A percentile compares a stretch with the other conserved stretches of the same genome.
Conservation (phyloP, 2,113 vertebrate species). For the Podocnemis expansa region DNA sequence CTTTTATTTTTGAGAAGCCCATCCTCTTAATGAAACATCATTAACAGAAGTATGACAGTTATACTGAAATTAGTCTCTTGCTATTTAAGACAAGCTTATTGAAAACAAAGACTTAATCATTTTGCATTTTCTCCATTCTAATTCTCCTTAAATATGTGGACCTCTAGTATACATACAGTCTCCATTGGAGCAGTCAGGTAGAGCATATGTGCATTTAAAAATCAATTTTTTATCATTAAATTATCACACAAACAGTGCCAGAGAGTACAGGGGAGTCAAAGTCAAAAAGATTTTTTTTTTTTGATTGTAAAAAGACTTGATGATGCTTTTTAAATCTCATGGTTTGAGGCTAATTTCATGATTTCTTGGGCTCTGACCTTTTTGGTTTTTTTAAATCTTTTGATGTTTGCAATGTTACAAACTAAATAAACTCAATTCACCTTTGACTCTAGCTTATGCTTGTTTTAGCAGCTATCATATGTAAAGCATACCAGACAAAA, state of each 20-base stretch:
- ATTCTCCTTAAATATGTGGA: background rate
- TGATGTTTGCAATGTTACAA: background rate
- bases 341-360: background rate
- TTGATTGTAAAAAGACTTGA: too few relatives aligned
- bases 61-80: background rate
- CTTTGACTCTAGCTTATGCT: background rate
- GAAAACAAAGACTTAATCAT: background rate
- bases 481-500: background rate
- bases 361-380: background rate
- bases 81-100: background rate
- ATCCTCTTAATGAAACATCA: background rate
- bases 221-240: too few relatives aligned
- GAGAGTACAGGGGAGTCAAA: background rate
- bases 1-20: background rate
- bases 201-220: too few relatives aligned
- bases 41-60: background rate
- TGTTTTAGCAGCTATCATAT: background rate
- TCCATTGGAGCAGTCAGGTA: too few relatives aligned
- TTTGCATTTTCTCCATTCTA: background rate
- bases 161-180: background rate
- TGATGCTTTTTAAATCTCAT: background rate
- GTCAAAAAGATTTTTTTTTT: background rate
- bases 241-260: too few relatives aligned
- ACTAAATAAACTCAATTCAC: background rate
- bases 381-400: background rate